Evolutionary conservation across 2,888 invertebrate genomes (phyloP).

Genomic region (Panzeria rudis): DNA sequence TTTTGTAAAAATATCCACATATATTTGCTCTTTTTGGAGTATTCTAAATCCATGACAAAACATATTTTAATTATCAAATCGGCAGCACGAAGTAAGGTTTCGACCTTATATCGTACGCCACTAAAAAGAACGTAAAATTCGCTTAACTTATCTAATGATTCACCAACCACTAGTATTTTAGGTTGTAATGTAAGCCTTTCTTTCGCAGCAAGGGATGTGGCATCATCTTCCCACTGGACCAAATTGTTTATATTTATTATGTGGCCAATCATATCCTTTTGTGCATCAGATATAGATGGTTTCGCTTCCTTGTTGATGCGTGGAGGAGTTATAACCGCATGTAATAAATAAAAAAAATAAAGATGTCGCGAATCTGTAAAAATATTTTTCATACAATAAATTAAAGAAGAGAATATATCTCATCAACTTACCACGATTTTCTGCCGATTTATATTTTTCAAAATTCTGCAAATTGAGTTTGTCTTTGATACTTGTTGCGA

Average conservation of each 20-base stretch:
- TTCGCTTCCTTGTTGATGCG: constrained; percentile 23
- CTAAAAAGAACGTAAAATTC: constrained; percentile 42
- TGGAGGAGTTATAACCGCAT: constrained; percentile 42
- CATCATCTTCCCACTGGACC: constrained; percentile 27
- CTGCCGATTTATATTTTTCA: constrained; percentile 37
- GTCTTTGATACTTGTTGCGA: constrained; percentile 42
- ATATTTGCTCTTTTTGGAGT: constrained; percentile 47
- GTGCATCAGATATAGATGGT: constrained; percentile 33
- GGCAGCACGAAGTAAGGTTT: constrained; percentile 30
- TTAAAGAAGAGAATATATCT: constrained; percentile 33
- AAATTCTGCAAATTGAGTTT: constrained; percentile 36
- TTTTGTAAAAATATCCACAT: constrained; percentile 45
- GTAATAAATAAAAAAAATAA: constrained; percentile 45
- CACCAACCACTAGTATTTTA: constrained; percentile 47
- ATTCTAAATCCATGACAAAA: constrained; percentile 38
- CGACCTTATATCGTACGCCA: constrained; percentile 30
- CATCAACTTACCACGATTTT: constrained; percentile 27
- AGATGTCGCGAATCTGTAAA: constrained; percentile 37
- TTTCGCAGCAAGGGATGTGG: constrained; percentile 18
- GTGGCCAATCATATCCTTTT: constrained; percentile 50
- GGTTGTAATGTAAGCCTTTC: constrained; percentile 39
- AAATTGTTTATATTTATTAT: constrained; percentile 44
- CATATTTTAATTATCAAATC: constrained; percentile 39
- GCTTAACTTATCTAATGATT: constrained; percentile 29
- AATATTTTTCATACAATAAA: constrained; percentile 36